phyloP scores from a whole-genome alignment of 2,797 vertebrate species.

The Phrynocephalus forsythii region DNA sequence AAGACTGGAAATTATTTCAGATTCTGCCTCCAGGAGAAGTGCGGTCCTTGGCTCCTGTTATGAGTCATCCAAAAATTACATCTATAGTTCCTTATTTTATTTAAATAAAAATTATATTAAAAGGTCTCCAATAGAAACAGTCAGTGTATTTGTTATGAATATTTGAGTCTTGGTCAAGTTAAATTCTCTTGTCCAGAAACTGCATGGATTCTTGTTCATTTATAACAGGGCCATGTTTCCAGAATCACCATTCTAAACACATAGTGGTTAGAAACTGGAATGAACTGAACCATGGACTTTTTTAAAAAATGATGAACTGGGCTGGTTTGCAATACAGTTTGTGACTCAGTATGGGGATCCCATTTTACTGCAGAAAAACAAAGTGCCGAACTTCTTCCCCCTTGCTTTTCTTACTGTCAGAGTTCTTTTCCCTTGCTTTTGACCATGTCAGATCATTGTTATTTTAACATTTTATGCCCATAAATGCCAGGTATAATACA shows the following conservation, averaged over 20 bases:
- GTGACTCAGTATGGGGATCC: too few relatives aligned
- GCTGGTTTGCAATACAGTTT: too few relatives aligned
- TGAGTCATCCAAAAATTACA: constrained; percentile 4
- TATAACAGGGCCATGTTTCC: not conserved
- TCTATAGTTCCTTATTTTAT: not conserved
- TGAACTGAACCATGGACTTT: too few relatives aligned
- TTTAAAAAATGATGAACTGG: too few relatives aligned
- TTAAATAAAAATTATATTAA: not conserved
- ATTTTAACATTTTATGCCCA: too few relatives aligned
- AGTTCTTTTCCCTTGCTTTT: too few relatives aligned
- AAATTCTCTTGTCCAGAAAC: not conserved
- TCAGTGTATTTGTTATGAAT: not conserved
- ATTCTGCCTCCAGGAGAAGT: not conserved
- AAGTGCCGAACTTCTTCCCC: too few relatives aligned
- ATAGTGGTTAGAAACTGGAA: too few relatives aligned
- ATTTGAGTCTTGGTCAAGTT: not conserved
- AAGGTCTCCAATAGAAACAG: not conserved
- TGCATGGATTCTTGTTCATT: not conserved
- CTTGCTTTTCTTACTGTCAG: too few relatives aligned
- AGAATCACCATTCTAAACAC: not conserved
- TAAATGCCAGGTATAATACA: too few relatives aligned
- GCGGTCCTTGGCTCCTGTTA: not conserved
- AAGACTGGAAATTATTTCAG: not conserved
- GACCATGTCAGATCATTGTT: too few relatives aligned
- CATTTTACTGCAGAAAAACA: too few relatives aligned